phyloP scores from a whole-genome alignment of 2,888 invertebrate species.

The Protophormia terraenovae region DNA sequence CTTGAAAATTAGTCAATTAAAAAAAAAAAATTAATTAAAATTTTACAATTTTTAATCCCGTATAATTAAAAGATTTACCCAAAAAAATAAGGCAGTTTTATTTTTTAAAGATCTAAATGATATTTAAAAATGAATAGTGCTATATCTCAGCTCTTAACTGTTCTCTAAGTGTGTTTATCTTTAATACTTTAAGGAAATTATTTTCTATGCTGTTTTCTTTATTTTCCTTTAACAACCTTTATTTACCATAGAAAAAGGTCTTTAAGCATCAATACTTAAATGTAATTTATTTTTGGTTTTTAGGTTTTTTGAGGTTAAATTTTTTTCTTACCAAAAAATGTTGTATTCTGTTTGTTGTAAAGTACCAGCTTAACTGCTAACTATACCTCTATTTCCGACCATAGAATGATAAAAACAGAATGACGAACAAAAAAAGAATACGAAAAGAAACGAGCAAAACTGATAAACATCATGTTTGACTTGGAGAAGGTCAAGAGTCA shows the following conservation, averaged over 20 bases:
- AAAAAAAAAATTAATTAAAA: no score
- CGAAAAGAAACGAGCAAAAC: background rate
- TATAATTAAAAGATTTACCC: no score
- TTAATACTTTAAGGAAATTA: conserved; percentile 28
- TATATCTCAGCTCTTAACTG: background rate
- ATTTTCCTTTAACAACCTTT: background rate
- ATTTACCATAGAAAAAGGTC: conserved; percentile 15
- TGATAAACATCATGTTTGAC: conserved; percentile 45
- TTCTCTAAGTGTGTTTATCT: background rate
- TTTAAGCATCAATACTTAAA: conserved; percentile 40
- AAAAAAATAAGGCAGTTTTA: background rate
- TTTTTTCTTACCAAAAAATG: background rate
- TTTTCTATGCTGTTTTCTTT: conserved; percentile 8
- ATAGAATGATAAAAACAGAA: background rate
- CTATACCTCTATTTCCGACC: background rate
- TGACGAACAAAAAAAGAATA: background rate
- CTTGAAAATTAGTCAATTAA: no score
- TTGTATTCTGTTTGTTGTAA: background rate
- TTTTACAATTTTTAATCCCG: no score
- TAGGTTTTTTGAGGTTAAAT: background rate
- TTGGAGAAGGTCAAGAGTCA: conserved; percentile 50
- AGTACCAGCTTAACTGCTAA: background rate
- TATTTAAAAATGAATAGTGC: no score
- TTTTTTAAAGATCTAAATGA: no score
- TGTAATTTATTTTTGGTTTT: conserved; percentile 45